phyloP scores from a whole-genome alignment of 2,888 invertebrate species.

The Thereva unica region DNA sequence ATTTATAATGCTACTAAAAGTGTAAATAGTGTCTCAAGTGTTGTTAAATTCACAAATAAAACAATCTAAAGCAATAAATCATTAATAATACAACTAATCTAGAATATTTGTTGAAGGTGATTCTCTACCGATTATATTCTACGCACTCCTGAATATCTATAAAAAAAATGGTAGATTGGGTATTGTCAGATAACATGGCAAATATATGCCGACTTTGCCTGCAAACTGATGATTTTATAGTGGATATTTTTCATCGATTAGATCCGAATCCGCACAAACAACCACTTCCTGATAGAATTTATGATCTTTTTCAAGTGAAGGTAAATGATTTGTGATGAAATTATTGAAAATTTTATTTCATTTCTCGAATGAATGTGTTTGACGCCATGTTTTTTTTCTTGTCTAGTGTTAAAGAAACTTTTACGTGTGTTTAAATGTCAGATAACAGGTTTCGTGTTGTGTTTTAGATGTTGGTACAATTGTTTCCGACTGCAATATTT shows the following conservation, averaged over 20 bases:
- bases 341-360: constrained; percentile 17
- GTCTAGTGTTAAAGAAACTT: constrained; percentile 18
- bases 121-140: not conserved
- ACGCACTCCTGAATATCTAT: constrained; percentile 16
- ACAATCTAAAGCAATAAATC: not conserved
- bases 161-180: constrained; percentile 30
- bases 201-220: constrained; percentile 67
- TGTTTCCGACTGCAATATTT: too few species aligned
- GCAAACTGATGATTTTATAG: constrained; percentile 65
- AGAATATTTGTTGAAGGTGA: constrained; percentile 4
- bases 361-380: constrained; percentile 4
- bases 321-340: constrained; percentile 51
- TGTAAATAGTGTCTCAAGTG: not conserved
- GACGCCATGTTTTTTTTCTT: constrained; percentile 3
- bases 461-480: not conserved
- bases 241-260: constrained; percentile 67
- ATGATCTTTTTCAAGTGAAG: constrained; percentile 63
- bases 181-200: constrained; percentile 29
- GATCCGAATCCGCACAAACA: constrained; percentile 60
- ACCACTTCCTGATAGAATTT: constrained; percentile 62
- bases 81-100: too few species aligned
- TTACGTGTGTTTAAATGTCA: constrained; percentile 3
- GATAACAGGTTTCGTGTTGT: not conserved
- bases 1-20: not conserved
- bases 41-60: constrained; percentile 6